Evolutionary conservation across 2,888 invertebrate species (phyloP), one percentile per base, ranked within the genome.

Genomic region (Pandemis cinnamomeana): DNA sequence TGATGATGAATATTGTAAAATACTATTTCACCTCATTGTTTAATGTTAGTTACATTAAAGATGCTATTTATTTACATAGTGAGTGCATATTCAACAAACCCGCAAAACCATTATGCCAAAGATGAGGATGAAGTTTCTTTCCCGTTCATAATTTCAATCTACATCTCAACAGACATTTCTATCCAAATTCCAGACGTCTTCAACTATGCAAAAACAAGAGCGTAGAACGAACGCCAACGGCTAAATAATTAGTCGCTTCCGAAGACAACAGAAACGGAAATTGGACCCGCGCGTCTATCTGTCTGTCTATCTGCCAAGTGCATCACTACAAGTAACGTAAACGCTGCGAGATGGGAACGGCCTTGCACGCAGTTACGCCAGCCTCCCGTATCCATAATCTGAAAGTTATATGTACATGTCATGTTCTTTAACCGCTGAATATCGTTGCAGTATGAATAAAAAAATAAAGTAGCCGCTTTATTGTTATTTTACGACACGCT

Each of bases 191-290:
- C 20, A 44, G 27, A 60, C 48, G 44, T 46, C 36, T 48, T 53
- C 36, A 67, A 60, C 46, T 8, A 46, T 53, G 58, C 68, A 72
- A 72, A 72, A 72, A 72, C 72, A 69, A 64, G 61, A 67, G 55
- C 72, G 48, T 41, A 64, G 48, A 63, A 62, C 41, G 20, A 48
- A 20, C 46, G 72, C 72, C 72, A 48, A 48, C 20, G 51, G 72
- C 72, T 69, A 72, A 72, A 72, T 69, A 72, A 72, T 72, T 72
- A 72, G 72, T 64, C 55, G 72, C 72, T 72, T 72, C 69, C 63
- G 64, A 72, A 72, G 72, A 72, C 72, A 72, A 68, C 63, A 58
- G 68, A 63, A 60, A 51, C 69, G 72, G 72, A 72, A 72, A 72
- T 72, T 72, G 69, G 63, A 69, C 72, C 55, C 58, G 58, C 67